These are phyloP conservation scores for Eublepharis macularius DNA, from an alignment of 2,113 vertebrate genomes.

Conservation along the genomic window DNA sequence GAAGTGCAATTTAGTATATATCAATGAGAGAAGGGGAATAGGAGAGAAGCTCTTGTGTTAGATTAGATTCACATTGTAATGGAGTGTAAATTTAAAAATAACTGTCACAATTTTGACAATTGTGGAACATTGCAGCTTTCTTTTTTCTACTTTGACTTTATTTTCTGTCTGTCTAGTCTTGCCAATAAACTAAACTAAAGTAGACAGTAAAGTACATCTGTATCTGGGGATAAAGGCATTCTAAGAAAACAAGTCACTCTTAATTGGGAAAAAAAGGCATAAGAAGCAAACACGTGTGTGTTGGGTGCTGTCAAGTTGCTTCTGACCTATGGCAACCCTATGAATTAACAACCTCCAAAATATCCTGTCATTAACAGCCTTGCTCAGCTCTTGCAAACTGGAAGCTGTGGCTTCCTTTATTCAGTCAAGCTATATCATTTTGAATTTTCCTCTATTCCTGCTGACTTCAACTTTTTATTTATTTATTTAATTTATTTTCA, in stretches of 20 bases:
- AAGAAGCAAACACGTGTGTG: too few relatives aligned
- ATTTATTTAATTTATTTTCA: too few relatives aligned
- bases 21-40: not conserved
- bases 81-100: too few relatives aligned
- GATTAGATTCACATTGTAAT: constrained; percentile 1
- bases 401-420: too few relatives aligned
- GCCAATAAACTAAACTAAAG: constrained; percentile 1
- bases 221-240: not conserved
- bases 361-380: too few relatives aligned
- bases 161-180: not conserved
- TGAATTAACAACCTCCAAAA: too few relatives aligned
- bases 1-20: not conserved
- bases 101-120: not conserved
- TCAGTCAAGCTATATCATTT: too few relatives aligned
- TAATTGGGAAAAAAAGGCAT: not conserved
- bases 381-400: too few relatives aligned
- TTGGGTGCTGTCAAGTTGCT: too few relatives aligned
- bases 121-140: constrained; percentile 1
- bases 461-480: too few relatives aligned
- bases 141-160: not conserved
- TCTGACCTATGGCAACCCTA: too few relatives aligned
- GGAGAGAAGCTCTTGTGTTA: not conserved
- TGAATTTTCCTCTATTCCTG: too few relatives aligned
- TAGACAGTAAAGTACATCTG: not conserved
- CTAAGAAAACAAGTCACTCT: not conserved